These are phyloP conservation scores for Holothuria glaberrima DNA, from an alignment of 35 echinoderm and acorn worm species.

Conservation along the genomic window DNA sequence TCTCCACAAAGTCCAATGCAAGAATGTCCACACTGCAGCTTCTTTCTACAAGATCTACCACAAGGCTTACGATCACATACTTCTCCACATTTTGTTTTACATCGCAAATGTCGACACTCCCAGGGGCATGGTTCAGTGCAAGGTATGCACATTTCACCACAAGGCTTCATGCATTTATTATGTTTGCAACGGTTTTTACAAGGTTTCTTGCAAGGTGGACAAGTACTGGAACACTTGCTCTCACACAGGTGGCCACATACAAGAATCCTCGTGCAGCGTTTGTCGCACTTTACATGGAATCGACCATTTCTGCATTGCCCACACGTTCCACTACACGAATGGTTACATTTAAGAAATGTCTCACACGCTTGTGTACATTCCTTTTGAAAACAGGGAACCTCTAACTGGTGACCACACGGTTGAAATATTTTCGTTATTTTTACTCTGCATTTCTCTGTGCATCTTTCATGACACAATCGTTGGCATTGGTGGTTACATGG, in stretches of 20 bases:
- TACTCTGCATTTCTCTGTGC: not conserved
- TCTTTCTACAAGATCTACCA: slow-evolving; percentile 4
- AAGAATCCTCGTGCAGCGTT: slow-evolving; percentile 26
- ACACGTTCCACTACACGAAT: slow-evolving; percentile 60
- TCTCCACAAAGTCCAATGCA: slow-evolving; percentile 87
- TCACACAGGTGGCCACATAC: slow-evolving; percentile 13
- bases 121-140: slow-evolving; percentile 66
- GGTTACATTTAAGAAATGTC: slow-evolving; percentile 55
- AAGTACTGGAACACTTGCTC: not conserved
- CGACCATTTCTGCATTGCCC: slow-evolving; percentile 39
- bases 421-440: not conserved
- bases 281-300: slow-evolving; percentile 53
- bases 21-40: slow-evolving; percentile 47
- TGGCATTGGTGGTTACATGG: slow-evolving; percentile 69
- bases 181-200: slow-evolving; percentile 80
- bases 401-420: slow-evolving; percentile 24
- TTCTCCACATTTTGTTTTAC: slow-evolving; percentile 29
- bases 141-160: slow-evolving; percentile 71
- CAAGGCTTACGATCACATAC: slow-evolving; percentile 29
- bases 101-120: slow-evolving; percentile 46
- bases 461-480: not conserved
- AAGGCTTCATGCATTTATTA: slow-evolving; percentile 64
- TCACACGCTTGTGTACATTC: slow-evolving; percentile 35
- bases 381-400: slow-evolving; percentile 44
- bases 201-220: slow-evolving; percentile 21